Evolutionary conservation across 2,888 invertebrate genomes (phyloP).

Genomic region (Lasioglossum lativentre): DNA sequence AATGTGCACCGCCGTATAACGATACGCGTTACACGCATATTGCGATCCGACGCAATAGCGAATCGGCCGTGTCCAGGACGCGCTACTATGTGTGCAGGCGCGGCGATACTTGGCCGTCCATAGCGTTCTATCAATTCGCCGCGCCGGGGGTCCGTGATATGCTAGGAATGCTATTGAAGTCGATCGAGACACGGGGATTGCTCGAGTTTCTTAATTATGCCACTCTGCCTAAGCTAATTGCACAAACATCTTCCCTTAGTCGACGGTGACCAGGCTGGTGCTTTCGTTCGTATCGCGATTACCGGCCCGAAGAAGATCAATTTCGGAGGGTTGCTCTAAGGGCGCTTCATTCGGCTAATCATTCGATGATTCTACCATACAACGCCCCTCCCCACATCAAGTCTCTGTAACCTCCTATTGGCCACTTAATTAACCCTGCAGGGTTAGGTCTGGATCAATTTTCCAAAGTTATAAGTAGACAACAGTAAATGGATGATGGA

Average conservation of each 20-base stretch:
- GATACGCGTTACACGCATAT: conserved; percentile 57
- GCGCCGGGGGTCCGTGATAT: conserved; percentile 55
- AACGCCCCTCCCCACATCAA: neutral
- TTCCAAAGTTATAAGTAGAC: no score
- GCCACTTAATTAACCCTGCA: neutral
- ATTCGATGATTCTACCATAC: neutral
- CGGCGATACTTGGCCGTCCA: conserved; percentile 64
- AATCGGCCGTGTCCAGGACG: conserved; percentile 50
- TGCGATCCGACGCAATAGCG: conserved; percentile 61
- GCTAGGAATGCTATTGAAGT: conserved; percentile 80
- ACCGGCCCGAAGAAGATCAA: neutral
- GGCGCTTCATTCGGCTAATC: neutral
- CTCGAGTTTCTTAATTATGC: conserved; percentile 78
- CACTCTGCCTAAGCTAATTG: conserved; percentile 72
- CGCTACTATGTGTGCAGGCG: conserved; percentile 37
- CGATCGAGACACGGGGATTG: conserved; percentile 64
- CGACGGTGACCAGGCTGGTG: neutral
- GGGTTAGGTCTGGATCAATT: neutral
- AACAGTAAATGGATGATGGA: no score
- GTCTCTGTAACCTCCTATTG: neutral
- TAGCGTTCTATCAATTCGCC: conserved; percentile 54
- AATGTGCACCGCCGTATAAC: conserved; percentile 63
- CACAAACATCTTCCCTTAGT: conserved; percentile 68
- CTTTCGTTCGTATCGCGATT: conserved; percentile 1
- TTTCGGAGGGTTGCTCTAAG: neutral